A percentile compares a stretch with the other conserved stretches of the same genome.
Evolutionary conservation across 2,888 invertebrate genomes (phyloP).

Genomic region (Drosophila subsilvestris): DNA sequence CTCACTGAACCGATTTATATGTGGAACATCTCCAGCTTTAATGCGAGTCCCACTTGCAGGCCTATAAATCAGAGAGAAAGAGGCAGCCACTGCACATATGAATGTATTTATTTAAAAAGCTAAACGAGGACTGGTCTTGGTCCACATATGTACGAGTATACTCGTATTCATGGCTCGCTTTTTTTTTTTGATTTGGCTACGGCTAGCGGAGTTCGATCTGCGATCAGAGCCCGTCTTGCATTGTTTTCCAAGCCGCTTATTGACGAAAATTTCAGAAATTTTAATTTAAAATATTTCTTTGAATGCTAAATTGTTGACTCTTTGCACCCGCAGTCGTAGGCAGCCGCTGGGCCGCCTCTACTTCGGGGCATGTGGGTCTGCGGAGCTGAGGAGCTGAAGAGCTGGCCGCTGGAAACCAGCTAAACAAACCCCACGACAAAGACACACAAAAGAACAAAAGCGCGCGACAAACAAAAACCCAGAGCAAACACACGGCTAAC

Average conservation of each 20-base stretch:
- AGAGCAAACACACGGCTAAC: conserved; percentile 60
- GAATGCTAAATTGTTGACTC: conserved; percentile 81
- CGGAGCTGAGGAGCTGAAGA: conserved; percentile 35
- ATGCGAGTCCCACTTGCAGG: not conserved
- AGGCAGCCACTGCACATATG: conserved; percentile 23
- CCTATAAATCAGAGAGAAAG: not conserved
- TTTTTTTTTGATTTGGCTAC: conserved; percentile 10
- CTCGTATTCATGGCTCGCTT: conserved; percentile 2
- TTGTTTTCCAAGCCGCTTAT: conserved; percentile 69
- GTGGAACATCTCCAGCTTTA: not conserved
- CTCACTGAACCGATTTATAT: not conserved
- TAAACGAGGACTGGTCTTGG: conserved; percentile 24
- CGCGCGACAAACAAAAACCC: conserved; percentile 74
- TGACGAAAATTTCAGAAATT: conserved; percentile 84
- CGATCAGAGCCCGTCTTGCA: conserved; percentile 40
- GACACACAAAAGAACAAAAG: conserved; percentile 71
- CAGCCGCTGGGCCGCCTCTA: conserved; percentile 18
- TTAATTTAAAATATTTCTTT: conserved; percentile 84
- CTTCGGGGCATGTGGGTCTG: conserved; percentile 16
- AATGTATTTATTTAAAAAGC: conserved; percentile 60
- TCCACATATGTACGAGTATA: conserved; percentile 9
- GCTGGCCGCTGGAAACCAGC: conserved; percentile 56
- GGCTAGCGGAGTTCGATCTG: conserved; percentile 1
- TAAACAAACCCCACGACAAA: conserved; percentile 73
- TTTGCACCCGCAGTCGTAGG: conserved; percentile 61